Percentiles rank a stretch among this genome's conserved stretches.
These are phyloP conservation scores for Punctoribates punctum DNA, from an alignment of 2,888 invertebrate genomes.

Conservation along the genomic window DNA sequence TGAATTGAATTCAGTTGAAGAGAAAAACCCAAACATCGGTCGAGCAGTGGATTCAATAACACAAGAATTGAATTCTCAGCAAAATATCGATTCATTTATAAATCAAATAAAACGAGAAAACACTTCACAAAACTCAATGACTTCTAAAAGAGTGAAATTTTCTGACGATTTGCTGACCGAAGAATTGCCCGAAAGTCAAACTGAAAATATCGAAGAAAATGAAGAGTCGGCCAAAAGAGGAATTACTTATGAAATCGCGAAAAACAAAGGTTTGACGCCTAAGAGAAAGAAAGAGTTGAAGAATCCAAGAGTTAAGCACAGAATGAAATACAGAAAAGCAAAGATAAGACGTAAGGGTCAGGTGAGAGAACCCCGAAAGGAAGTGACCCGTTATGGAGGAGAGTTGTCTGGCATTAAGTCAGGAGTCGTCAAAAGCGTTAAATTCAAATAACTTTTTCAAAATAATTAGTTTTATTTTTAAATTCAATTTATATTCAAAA, in stretches of 20 bases:
- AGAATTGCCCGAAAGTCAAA: constrained; percentile 50
- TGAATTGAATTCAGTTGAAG: constrained; percentile 14
- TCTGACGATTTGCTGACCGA: constrained; percentile 52
- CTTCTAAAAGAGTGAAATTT: constrained; percentile 49
- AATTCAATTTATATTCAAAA: constrained; percentile 17
- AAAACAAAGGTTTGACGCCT: constrained; percentile 91
- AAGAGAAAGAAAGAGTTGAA: constrained; percentile 83
- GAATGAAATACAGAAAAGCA: constrained; percentile 86
- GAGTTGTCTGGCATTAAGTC: constrained; percentile 92
- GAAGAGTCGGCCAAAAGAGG: constrained; percentile 62
- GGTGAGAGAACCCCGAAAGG: constrained; percentile 74
- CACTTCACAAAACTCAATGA: constrained; percentile 47
- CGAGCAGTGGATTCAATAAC: neutral
- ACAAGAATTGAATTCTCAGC: constrained; percentile 53
- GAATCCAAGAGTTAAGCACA: constrained; percentile 92
- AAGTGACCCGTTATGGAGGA: constrained; percentile 77
- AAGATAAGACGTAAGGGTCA: constrained; percentile 89
- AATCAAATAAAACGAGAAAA: constrained; percentile 20
- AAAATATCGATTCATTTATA: constrained; percentile 30
- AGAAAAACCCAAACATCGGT: neutral
- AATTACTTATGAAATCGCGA: constrained; percentile 84
- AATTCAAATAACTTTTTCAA: constrained; percentile 59
- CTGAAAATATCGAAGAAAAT: constrained; percentile 42
- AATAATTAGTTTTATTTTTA: constrained; percentile 4
- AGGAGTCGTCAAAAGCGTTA: constrained; percentile 80